Evolutionary conservation across 2,113 vertebrate genomes (phyloP).

Genomic region (Penelope pileata): DNA sequence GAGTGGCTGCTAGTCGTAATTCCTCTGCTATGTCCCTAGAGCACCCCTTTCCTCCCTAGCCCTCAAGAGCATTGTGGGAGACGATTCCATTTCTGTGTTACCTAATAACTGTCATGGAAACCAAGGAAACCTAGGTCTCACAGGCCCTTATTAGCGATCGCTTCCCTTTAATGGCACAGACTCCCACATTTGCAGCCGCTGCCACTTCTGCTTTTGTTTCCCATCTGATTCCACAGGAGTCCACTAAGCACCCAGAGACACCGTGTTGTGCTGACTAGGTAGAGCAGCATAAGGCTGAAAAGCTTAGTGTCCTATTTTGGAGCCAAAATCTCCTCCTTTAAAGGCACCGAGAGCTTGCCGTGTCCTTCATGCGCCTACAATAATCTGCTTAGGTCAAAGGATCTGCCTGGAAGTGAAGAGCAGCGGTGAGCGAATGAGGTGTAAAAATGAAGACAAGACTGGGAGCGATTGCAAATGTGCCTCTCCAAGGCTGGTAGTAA

Average conservation of each 20-base stretch:
- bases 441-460: neutral
- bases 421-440: conserved; percentile 1
- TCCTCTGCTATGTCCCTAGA: conserved; percentile 50
- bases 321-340: conserved; percentile 79
- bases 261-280: conserved; percentile 65
- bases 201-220: conserved; percentile 68
- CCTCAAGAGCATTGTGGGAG: conserved; percentile 72
- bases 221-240: conserved; percentile 46
- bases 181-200: conserved; percentile 69
- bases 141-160: conserved; percentile 73
- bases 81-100: conserved; percentile 78
- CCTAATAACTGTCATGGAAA: conserved; percentile 85
- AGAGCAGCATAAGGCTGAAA: conserved; percentile 75
- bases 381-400: conserved; percentile 84
- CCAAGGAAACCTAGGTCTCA: conserved; percentile 75
- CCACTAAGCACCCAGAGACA: conserved; percentile 59
- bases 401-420: conserved; percentile 69
- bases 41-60: conserved; percentile 28
- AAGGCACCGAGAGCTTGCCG: conserved; percentile 57
- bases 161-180: conserved; percentile 64
- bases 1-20: conserved; percentile 64
- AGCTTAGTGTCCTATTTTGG: conserved; percentile 83
- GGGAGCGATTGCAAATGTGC: conserved; percentile 11
- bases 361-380: conserved; percentile 69
- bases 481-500: conserved; percentile 19